Evolutionary conservation across 2,113 vertebrate species (phyloP), one percentile per base, ranked within the genome.

Genomic region (Erythrolamprus reginae): DNA sequence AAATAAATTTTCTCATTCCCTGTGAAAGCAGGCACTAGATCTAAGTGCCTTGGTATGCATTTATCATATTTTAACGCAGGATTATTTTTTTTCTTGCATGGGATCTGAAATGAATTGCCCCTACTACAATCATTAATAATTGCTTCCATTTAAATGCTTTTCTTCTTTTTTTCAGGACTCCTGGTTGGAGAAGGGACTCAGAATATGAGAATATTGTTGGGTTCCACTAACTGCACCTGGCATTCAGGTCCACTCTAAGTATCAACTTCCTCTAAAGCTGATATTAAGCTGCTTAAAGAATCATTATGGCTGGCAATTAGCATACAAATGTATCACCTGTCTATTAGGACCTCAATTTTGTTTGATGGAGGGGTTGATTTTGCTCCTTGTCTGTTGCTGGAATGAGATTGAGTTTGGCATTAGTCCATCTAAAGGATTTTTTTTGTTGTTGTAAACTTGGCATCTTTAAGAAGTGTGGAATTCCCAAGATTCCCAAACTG

Each of bases 1-100:
- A 95, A 96, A 96, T 96, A 96, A 96, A 96, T 95, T 96, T 96
- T 96, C 95, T 95, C 96, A 95, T 86, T 96, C 96, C 96, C 96
- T 96, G 94, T 93, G 84, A 93, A 95, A 33, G 17, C 10, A 52
- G 24, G 28, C 17, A 48, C 17, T 6, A 26, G n/a, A 51, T n/a
- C 17, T 21, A 77, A 77, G 42, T 77, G 33, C 33, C 17, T 77
- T 77, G 70, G 28, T 19, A n/a, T n/a, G 48, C 28, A 28, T 84
- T 42, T 23, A 26, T 42, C 24, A 42, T 56, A 26, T 56, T 56
- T 42, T 87, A 24, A 23, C 10, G 26, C 23, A 19, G 10, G 84
- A 58, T 1, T 24, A 3, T 7, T 21, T 10, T 53, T 51, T 33
- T 55, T 56, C 38, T 52, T 87, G 33, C 38, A 6, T 2, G 47